A percentile compares a stretch with the other conserved stretches of the same genome.
Conservation (phyloP, 2,113 vertebrate species). For the Tringa solitaria region DNA sequence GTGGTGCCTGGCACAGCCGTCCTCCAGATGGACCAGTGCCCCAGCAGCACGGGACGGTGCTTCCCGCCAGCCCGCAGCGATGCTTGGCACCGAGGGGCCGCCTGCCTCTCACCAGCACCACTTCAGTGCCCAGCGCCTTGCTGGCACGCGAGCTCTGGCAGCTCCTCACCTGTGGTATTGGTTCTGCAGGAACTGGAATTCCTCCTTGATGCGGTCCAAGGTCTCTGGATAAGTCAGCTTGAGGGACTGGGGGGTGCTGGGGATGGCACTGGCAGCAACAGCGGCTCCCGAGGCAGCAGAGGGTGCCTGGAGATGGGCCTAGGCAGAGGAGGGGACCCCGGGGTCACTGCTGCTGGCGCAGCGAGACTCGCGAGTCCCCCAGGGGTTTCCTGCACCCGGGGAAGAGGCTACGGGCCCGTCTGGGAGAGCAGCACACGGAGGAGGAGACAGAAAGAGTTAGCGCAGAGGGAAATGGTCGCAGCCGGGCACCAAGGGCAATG, state of each 20-base stretch:
- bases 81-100: background rate
- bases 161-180: constrained; percentile 86
- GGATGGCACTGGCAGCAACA: constrained; percentile 75
- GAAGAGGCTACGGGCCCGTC: accelerated
- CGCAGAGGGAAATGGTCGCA: background rate
- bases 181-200: constrained; percentile 92
- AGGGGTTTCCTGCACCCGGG: accelerated
- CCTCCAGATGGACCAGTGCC: background rate
- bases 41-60: accelerated
- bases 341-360: background rate
- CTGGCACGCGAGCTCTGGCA: background rate
- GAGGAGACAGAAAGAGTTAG: accelerated
- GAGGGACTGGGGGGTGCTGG: constrained; percentile 83
- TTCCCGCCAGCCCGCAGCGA: accelerated
- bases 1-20: background rate
- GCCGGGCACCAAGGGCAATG: background rate
- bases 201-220: constrained; percentile 91
- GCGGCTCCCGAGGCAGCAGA: constrained; percentile 79
- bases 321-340: background rate
- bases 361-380: accelerated
- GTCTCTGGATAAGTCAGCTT: constrained; percentile 92
- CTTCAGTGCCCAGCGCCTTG: accelerated
- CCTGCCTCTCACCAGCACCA: background rate
- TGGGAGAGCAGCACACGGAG: background rate
- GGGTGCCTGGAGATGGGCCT: constrained; percentile 76